phyloP scores from a whole-genome alignment of 2,888 invertebrate species.

The Cantharis rustica region DNA sequence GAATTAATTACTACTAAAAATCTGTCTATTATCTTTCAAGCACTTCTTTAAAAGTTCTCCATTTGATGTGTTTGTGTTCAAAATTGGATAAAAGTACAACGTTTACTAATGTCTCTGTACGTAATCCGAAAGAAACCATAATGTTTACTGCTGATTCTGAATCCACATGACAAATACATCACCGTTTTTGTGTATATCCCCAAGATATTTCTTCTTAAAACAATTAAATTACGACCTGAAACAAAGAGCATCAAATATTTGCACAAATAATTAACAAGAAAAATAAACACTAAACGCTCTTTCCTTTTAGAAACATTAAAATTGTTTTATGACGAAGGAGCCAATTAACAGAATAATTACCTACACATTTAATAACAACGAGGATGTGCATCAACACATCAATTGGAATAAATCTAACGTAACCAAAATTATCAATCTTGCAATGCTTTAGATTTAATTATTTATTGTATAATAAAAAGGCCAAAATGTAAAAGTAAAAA shows the following conservation, averaged over 20 bases:
- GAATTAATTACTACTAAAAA: constrained; percentile 14
- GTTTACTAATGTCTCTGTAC: constrained; percentile 38
- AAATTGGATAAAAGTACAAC: constrained; percentile 48
- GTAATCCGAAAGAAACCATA: constrained; percentile 37
- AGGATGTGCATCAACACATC: not conserved
- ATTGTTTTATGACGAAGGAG: not conserved
- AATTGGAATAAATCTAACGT: not conserved
- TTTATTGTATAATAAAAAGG: not conserved
- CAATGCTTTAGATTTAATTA: not conserved
- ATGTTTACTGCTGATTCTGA: constrained; percentile 31
- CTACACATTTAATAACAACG: not conserved
- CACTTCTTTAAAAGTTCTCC: constrained; percentile 63
- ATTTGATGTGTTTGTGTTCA: constrained; percentile 81
- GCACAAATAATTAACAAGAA: not conserved
- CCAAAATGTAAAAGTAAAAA: not conserved
- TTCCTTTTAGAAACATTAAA: not conserved
- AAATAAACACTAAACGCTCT: not conserved
- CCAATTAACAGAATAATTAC: not conserved
- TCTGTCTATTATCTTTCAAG: constrained; percentile 46
- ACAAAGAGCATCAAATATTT: constrained; percentile 6
- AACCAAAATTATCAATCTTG: not conserved
- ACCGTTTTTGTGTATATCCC: constrained; percentile 35
- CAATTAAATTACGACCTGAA: constrained; percentile 14
- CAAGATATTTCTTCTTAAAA: constrained; percentile 15
- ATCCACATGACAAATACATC: constrained; percentile 47